phyloP scores from a whole-genome alignment of 2,113 vertebrate species.

The Xiphias gladius region DNA sequence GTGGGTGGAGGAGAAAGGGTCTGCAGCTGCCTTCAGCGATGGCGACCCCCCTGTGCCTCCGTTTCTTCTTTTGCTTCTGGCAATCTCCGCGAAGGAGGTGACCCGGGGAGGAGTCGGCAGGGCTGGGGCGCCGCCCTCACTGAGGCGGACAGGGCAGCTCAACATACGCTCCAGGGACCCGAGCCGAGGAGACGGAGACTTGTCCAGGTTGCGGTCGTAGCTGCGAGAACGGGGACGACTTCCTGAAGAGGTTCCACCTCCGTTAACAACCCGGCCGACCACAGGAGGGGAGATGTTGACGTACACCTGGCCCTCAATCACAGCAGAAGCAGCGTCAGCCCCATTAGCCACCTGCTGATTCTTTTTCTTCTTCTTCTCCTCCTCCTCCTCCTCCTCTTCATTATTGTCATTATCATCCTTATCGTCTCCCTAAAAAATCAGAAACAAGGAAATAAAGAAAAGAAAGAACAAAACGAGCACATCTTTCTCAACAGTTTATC shows the following conservation, averaged over 20 bases:
- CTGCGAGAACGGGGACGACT: conserved; percentile 90
- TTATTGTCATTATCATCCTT: conserved; percentile 6
- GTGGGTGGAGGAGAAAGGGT: conserved; percentile 81
- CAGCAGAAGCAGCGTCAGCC: conserved; percentile 45
- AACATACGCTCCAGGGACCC: conserved; percentile 95
- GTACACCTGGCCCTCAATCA: conserved; percentile 92
- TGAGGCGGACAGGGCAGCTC: conserved; percentile 94
- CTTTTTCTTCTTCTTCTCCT: conserved; percentile 27
- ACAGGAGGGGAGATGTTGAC: conserved; percentile 91
- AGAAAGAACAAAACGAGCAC: not conserved
- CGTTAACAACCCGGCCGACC: conserved; percentile 8
- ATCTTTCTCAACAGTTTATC: no score
- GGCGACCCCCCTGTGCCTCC: conserved; percentile 75
- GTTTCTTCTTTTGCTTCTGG: conserved; percentile 89
- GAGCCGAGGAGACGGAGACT: conserved; percentile 85
- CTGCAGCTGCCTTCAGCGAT: conserved; percentile 80
- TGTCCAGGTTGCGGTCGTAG: conserved; percentile 94
- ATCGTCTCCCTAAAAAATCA: conserved; percentile 47
- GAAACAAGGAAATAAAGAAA: not conserved
- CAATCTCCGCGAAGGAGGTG: conserved; percentile 96
- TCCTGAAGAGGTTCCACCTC: conserved; percentile 67
- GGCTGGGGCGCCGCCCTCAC: conserved; percentile 83
- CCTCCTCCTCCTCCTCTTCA: conserved; percentile 15
- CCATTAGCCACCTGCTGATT: not conserved
- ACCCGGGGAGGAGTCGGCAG: conserved; percentile 86